These are phyloP conservation scores for Cheiracanthium punctorium DNA, from an alignment of 2,888 invertebrate genomes.

Conservation along the genomic window DNA sequence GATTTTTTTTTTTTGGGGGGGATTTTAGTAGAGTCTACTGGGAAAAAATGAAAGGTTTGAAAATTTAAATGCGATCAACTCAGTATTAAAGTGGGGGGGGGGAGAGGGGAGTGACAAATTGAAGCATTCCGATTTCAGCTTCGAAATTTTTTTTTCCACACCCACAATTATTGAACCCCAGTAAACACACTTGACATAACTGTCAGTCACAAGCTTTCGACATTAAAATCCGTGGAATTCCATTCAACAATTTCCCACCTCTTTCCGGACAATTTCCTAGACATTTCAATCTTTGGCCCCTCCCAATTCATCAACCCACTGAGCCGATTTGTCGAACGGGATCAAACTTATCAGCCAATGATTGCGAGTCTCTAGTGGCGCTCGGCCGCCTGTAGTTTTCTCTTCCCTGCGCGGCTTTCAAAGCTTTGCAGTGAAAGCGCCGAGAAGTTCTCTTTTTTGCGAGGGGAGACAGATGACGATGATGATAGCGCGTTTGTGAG, in stretches of 20 bases:
- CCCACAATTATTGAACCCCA: background rate
- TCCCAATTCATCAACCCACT: conserved; percentile 32
- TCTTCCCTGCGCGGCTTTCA: conserved; percentile 32
- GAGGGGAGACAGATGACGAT: background rate
- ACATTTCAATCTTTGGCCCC: conserved; percentile 62
- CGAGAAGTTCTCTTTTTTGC: conserved; percentile 1
- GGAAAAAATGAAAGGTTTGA: too few relatives aligned
- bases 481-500: background rate
- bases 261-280: conserved; percentile 53
- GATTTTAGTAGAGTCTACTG: too few relatives aligned
- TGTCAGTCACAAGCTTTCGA: background rate
- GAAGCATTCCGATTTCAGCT: too few relatives aligned
- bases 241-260: conserved; percentile 32
- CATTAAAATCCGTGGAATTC: conserved; percentile 15
- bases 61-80: too few relatives aligned
- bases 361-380: conserved; percentile 5
- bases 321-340: conserved; percentile 42
- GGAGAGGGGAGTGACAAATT: too few relatives aligned
- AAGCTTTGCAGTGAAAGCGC: conserved; percentile 41
- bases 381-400: conserved; percentile 39
- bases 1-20: too few relatives aligned
- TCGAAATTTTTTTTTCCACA: conserved; percentile 3
- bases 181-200: conserved; percentile 8
- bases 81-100: too few relatives aligned
- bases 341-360: conserved; percentile 63